phyloP scores from a whole-genome alignment of 2,113 vertebrate species.

The Holacanthus passer region DNA sequence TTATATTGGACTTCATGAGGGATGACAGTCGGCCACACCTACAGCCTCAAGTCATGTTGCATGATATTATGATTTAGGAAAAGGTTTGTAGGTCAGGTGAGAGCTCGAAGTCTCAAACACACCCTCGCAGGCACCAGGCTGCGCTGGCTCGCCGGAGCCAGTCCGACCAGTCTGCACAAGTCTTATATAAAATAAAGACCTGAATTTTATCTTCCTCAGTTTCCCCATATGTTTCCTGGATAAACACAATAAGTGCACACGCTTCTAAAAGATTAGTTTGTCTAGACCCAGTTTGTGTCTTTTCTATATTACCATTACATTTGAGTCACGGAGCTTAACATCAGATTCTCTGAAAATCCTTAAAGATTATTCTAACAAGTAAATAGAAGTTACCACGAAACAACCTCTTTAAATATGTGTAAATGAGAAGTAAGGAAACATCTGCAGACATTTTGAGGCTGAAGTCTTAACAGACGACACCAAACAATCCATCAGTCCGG shows the following conservation, averaged over 20 bases:
- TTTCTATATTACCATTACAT: not conserved
- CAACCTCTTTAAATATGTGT: too few relatives aligned
- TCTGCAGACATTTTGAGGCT: too few relatives aligned
- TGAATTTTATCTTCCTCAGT: slow-evolving; percentile 53
- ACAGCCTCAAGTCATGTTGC: slow-evolving; percentile 15
- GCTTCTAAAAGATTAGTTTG: not conserved
- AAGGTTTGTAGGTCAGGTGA: slow-evolving; percentile 9
- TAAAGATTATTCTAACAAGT: not conserved
- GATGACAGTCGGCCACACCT: slow-evolving; percentile 33
- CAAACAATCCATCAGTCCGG: too few relatives aligned
- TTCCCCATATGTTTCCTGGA: slow-evolving; percentile 57
- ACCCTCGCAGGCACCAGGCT: not conserved
- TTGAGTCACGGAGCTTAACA: not conserved
- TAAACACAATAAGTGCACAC: not conserved
- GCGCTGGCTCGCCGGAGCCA: slow-evolving; percentile 18
- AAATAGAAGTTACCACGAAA: too few relatives aligned
- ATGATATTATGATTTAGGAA: slow-evolving; percentile 14
- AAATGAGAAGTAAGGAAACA: too few relatives aligned
- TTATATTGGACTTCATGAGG: not conserved
- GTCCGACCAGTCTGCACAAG: slow-evolving; percentile 58
- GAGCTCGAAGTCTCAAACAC: slow-evolving; percentile 32
- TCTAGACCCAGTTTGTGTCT: not conserved
- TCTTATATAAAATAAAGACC: slow-evolving; percentile 6
- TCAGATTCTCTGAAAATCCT: not conserved
- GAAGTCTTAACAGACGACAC: too few relatives aligned